phyloP scores from a whole-genome alignment of 1,140 invertebrate genomes.

The Nixonia krombeini region DNA sequence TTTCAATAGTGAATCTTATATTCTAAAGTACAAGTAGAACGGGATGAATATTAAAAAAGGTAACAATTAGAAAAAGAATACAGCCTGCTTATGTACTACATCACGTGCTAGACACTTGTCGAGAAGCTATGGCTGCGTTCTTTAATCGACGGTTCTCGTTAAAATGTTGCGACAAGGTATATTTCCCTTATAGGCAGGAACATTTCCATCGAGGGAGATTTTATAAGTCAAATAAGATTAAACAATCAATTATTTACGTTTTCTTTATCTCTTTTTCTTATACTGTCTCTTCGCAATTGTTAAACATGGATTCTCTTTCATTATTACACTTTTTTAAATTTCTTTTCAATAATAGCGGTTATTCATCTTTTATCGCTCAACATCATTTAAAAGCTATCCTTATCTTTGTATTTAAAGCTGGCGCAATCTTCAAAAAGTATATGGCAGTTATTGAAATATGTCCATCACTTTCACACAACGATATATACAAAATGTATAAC shows the following conservation, averaged over 20 bases:
- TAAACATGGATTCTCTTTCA: conserved; percentile 41
- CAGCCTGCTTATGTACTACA: conserved; percentile 42
- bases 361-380: conserved; percentile 57
- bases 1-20: conserved; percentile 41
- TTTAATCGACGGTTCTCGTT: conserved; percentile 27
- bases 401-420: conserved; percentile 66
- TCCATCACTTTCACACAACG: conserved; percentile 5
- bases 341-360: too few relatives aligned
- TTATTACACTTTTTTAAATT: too few relatives aligned
- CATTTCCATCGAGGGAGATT: conserved; percentile 18
- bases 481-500: too few relatives aligned
- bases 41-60: conserved; percentile 60
- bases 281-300: conserved; percentile 48
- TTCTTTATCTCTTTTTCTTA: conserved; percentile 36
- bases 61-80: conserved; percentile 57
- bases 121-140: conserved; percentile 11
- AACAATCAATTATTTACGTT: too few relatives aligned
- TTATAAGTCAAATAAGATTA: conserved; percentile 24
- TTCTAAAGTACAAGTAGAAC: conserved; percentile 48
- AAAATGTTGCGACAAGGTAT: conserved; percentile 14
- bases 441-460: conserved; percentile 61
- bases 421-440: conserved; percentile 64
- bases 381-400: conserved; percentile 68
- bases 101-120: conserved; percentile 32
- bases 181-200: conserved; percentile 19